Evolutionary conservation across 2,113 vertebrate genomes (phyloP).

Genomic region (Lontra canadensis): DNA sequence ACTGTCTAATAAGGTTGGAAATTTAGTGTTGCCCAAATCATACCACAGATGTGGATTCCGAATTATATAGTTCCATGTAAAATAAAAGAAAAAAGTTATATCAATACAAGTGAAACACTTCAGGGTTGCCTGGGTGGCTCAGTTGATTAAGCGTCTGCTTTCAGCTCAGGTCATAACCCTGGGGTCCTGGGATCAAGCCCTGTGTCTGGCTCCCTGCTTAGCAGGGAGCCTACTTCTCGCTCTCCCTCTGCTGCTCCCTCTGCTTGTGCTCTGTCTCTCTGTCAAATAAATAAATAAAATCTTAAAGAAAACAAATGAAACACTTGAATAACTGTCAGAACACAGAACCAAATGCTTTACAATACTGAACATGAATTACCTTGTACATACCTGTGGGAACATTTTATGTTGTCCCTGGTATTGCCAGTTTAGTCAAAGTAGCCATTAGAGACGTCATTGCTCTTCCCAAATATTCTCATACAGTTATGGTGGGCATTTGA

Average conservation of each 20-base stretch:
- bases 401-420: not conserved
- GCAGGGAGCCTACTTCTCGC: not conserved
- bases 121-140: not conserved
- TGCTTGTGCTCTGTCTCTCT: not conserved
- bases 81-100: conserved; percentile 17
- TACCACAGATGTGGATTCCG: not conserved
- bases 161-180: not conserved
- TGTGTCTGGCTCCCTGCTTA: not conserved
- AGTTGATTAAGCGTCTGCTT: not conserved
- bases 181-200: not conserved
- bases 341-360: not conserved
- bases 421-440: not conserved
- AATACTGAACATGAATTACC: not conserved
- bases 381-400: not conserved
- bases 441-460: not conserved
- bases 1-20: not conserved
- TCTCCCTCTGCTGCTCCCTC: not conserved
- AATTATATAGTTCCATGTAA: not conserved
- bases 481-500: not conserved
- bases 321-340: conserved; percentile 1
- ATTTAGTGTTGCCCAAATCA: not conserved
- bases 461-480: not conserved
- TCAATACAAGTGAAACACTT: not conserved
- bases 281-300: not conserved
- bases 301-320: not conserved